Percentiles rank a stretch among this genome's conserved stretches.
Evolutionary conservation across 2,113 vertebrate species (phyloP).

Genomic region (Urocynchramus pylzowi): DNA sequence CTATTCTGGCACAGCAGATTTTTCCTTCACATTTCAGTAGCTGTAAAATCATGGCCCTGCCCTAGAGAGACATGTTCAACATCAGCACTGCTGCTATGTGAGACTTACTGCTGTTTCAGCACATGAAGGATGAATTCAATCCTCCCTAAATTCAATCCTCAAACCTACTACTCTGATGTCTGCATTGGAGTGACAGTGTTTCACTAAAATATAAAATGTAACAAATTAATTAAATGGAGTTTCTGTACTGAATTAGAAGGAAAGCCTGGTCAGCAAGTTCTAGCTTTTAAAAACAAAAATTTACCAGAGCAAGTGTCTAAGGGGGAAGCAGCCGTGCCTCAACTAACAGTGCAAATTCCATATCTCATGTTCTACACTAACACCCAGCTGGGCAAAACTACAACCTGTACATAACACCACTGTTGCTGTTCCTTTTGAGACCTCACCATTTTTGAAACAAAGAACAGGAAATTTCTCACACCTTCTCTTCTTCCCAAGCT

Average conservation of each 20-base stretch:
- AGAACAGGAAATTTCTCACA: background rate
- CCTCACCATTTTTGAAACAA: background rate
- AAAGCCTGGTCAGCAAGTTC: background rate
- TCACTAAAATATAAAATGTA: background rate
- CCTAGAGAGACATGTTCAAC: background rate
- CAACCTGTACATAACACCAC: background rate
- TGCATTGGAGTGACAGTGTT: background rate
- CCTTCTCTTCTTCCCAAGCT: background rate
- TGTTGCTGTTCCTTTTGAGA: background rate
- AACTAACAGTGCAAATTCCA: background rate
- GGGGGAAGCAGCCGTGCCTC: background rate
- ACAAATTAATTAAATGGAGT: background rate
- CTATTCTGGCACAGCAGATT: background rate
- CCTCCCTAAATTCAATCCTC: background rate
- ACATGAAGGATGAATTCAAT: background rate
- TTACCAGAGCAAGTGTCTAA: background rate
- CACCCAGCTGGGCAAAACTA: background rate
- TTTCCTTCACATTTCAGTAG: background rate
- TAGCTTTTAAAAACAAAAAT: background rate
- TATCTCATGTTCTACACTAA: background rate
- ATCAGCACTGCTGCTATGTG: background rate
- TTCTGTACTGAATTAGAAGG: background rate
- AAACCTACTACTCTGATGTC: background rate
- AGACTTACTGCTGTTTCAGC: conserved; percentile 36
- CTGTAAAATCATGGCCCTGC: background rate